Base-by-base conservation (phyloP, 2,888 invertebrate genomes). In the Xanthia icteritia region DNA sequence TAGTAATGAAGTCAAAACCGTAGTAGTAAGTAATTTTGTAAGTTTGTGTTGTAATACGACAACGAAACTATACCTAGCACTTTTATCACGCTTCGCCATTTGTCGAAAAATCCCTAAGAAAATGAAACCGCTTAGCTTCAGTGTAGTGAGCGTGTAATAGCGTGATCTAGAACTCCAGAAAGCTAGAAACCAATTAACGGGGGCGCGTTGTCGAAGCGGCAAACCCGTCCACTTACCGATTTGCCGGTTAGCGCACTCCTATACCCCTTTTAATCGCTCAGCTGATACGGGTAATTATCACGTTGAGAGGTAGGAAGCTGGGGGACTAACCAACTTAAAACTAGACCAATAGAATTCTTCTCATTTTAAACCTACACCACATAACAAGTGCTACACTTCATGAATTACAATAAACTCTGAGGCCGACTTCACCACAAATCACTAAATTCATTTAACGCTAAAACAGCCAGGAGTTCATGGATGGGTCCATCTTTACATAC, bases 221-320 rank as follows among this genome's bases (percentile, higher is more conserved):
- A 89, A 90, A 89, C 87, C 77, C 81, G 77, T 82, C 92, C 93
- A 93, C 92, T 94, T 93, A 92, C 84, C 91, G 92, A 93, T 94
- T 92, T 90, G 84, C 88, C 89, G 90, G 90, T 82, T 82, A 77
- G 83, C 87, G 92, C 90, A 89, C 89, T 72, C 72, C 68, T 79
- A 77, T 74, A 76, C 83, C 65, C 36, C 61, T 71, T 67, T 79
- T 85, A 75, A 81, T 76, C 80, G 83, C 73, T 79, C 73, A 83
- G 77, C 78, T 88, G 83, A 88, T 89, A 90, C 82, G 89, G 82
- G 75, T 88, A 89, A 90, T 89, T 87, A 85, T 82, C 83, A 67
- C 79, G 81, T 76, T 67, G 51, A 73, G 87, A 86, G 76, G 72
- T 79, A 84, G 48, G 77, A 89, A 88, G 39, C 70, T 54, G 1